Base-by-base conservation (phyloP, 2,797 vertebrate species). In the Benthosema pterotum region DNA sequence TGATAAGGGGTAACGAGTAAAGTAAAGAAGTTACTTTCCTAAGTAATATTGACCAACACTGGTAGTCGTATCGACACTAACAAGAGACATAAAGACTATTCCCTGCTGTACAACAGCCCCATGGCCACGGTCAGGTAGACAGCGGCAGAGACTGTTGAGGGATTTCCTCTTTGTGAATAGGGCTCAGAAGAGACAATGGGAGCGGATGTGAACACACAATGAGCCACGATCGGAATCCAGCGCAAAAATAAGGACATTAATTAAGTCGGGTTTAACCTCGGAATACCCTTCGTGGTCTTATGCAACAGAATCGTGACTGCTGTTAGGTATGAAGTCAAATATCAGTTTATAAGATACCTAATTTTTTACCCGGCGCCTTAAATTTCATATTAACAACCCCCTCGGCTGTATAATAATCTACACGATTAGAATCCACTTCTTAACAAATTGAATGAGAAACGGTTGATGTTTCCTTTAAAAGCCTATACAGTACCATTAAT, bases 301-400 rank as follows among this genome's bases (percentile, higher is more conserved):
- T 16, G 57, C 62, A 75, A 72, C n/a, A 52, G 54, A n/a, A 59
- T 56, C 4, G 1, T 8, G 47, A 12, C 14, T 17, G 61, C 59
- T 16, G 47, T n/a, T 15, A 7, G 28, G 22, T 71, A 38, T 65
- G 2, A 55, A 74, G n/a, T 19, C 42, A 79, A 62, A 83, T 82
- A 77, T 16, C 25, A 78, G 53, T 53, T 69, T 82, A 60, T 50
- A 57, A 4, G 7, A 17, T 8, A 14, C 15, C 7, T n/a, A 1
- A 25, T 25, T 25, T 25, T 25, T 61, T 70, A 47, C 46, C 51
- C 56, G 48, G 62, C 16, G 70, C 77, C 74, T 3, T 15, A 53
- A 69, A 78, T 45, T 6, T 2, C 72, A 64, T 79, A 87, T 87
- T 80, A 87, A 78, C 83, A 79, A 73, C 83, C 79, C 67, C 7